Percentiles rank a stretch among this genome's conserved stretches.
These are phyloP conservation scores for Cheilinus undulatus DNA, from an alignment of 2,113 vertebrate species.

Conservation along the genomic window DNA sequence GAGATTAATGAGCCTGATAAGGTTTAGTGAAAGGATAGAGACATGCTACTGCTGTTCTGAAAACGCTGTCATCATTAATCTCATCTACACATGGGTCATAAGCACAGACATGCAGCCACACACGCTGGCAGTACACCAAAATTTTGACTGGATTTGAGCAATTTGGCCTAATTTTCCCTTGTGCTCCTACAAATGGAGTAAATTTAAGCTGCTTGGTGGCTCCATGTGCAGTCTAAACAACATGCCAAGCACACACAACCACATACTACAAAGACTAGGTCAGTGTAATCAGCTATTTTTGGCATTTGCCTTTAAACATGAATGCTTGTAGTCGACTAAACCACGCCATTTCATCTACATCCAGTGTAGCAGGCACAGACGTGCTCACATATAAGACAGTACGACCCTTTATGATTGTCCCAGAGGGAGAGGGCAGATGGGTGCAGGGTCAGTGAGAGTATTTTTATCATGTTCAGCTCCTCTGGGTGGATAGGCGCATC, in stretches of 20 bases:
- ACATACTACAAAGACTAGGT: slow-evolving; percentile 31
- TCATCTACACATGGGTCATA: slow-evolving; percentile 16
- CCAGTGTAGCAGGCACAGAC: slow-evolving; percentile 6
- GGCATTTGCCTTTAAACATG: slow-evolving; percentile 8
- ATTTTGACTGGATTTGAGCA: slow-evolving; percentile 28
- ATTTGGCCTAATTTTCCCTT: slow-evolving; percentile 28
- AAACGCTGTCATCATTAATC: slow-evolving; percentile 54
- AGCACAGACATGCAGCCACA: slow-evolving; percentile 1
- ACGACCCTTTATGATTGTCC: slow-evolving; percentile 39
- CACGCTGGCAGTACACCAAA: slow-evolving; percentile 1
- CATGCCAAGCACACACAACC: background rate
- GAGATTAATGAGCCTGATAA: slow-evolving; percentile 43
- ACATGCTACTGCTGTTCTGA: slow-evolving; percentile 42
- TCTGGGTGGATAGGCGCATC: slow-evolving; percentile 49
- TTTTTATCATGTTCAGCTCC: slow-evolving; percentile 63
- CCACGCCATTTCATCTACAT: background rate
- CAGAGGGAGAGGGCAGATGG: slow-evolving; percentile 48
- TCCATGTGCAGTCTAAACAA: slow-evolving; percentile 3
- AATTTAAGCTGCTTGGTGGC: slow-evolving; percentile 21
- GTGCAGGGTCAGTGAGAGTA: slow-evolving; percentile 41
- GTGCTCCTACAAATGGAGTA: slow-evolving; percentile 22
- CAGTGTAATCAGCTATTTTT: slow-evolving; percentile 18
- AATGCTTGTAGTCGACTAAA: background rate
- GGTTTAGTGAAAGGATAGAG: slow-evolving; percentile 21
- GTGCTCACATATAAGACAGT: slow-evolving; percentile 19